Percentiles rank a stretch among this genome's conserved stretches.
Evolutionary conservation across 2,797 vertebrate genomes (phyloP).

Genomic region (Chanos chanos): DNA sequence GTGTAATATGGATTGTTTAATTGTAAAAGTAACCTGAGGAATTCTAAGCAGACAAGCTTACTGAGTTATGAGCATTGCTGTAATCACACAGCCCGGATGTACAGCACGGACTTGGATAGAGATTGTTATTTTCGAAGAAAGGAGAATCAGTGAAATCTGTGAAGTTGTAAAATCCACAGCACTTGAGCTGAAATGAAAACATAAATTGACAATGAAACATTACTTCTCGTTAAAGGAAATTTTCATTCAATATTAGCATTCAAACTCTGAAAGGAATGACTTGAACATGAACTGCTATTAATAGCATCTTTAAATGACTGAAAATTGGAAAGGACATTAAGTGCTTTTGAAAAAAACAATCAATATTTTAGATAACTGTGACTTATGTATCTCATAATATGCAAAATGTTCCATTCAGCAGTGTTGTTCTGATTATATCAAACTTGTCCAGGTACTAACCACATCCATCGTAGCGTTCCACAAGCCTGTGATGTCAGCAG

Average conservation of each 20-base stretch:
- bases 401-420: no score
- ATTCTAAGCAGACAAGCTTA: constrained; percentile 14
- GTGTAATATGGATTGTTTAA: no score
- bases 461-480: constrained; percentile 73
- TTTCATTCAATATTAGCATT: no score
- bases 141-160: constrained; percentile 65
- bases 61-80: background rate
- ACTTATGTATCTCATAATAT: no score
- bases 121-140: background rate
- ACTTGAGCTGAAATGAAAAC: constrained; percentile 61
- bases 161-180: constrained; percentile 72
- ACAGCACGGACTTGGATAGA: constrained; percentile 66
- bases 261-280: background rate
- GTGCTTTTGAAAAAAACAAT: no score
- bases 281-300: no score
- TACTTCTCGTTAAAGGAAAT: no score
- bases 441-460: constrained; percentile 62
- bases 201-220: constrained; percentile 24
- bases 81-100: accelerated
- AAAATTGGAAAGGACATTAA: no score
- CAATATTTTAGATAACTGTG: no score
- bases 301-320: no score
- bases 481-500: constrained; percentile 61
- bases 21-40: background rate
- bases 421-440: no score